Base-by-base conservation (phyloP, 92 coral and sea anemone genomes). In the Porites lobata region DNA sequence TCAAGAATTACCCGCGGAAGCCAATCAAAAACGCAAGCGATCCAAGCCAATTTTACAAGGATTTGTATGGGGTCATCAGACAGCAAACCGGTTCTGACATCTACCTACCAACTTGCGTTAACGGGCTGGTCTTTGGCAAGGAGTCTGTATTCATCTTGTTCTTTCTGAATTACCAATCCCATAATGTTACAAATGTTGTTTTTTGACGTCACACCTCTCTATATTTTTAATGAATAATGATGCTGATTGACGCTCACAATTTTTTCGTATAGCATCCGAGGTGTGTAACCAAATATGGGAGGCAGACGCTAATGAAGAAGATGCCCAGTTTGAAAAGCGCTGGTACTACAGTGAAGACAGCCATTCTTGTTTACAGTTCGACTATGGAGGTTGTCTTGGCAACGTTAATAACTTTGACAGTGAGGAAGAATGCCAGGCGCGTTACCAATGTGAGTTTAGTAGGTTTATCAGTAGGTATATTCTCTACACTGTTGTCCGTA, bases 341-440 rank as follows among this genome's bases (percentile, higher is more conserved):
- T 96, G 96, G 96, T 83, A 87, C 75, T 89, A 85, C 76, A 85
- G 92, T 20, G 24, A 84, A 15, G 72, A 75, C 18, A 78, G 79
- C 17, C 66, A 22, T 22, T 2, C 69, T 0, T 96, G 99, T 82
- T 69, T 91, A 77, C 19, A 69, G 69, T 96, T 95, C 73, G 82
- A 92, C 52, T 96, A 75, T 84, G 89, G 88, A 15, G 96, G 96
- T 72, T 95, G 98, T 69, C 86, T 69, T 61, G 99, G 95, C 13
- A 96, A 93, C 84, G 94, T 76, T 63, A 96, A 96, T 86, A 95
- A 87, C 90, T 95, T 86, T 72, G 78, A 11, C 56, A 85, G 53
- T 10, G 81, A 84, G 82, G 80, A 68, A 5, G 93, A 87, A 21
- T 96, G 99, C 80, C 87, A 82, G 38, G n/a, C 61, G 57, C 50